Conservation (phyloP, 2,113 vertebrate genomes). For the Candoia aspera region DNA sequence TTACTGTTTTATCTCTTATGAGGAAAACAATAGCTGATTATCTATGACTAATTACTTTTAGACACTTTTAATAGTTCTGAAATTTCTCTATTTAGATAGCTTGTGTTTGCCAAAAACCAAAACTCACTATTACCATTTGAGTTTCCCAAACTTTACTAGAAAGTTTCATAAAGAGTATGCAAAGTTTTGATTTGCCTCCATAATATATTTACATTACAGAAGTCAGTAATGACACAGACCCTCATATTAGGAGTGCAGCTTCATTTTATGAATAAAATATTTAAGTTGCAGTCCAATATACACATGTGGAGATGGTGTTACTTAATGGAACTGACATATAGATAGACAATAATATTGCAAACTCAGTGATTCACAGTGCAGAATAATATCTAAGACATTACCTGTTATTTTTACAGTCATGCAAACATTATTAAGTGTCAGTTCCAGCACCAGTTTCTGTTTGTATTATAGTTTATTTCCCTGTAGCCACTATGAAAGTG, state of each 20-base stretch:
- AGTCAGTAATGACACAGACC: not conserved
- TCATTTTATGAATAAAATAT: not conserved
- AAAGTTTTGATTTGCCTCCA: conserved; percentile 13
- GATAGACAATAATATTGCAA: not conserved
- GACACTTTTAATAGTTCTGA: conserved; percentile 58
- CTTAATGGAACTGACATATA: not conserved
- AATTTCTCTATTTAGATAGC: conserved; percentile 58
- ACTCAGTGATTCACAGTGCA: conserved; percentile 7
- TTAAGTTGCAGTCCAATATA: not conserved
- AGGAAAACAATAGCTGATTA: conserved; percentile 36
- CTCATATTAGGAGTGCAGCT: not conserved
- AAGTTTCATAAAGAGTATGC: conserved; percentile 33
- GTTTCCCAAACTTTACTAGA: conserved; percentile 33
- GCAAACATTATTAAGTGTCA: not conserved
- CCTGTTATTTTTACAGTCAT: not conserved
- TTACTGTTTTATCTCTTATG: conserved; percentile 42
- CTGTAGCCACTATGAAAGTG: not conserved
- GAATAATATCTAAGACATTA: not conserved
- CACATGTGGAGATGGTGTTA: not conserved
- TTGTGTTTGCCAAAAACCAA: conserved; percentile 44
- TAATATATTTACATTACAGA: not conserved
- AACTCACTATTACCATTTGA: conserved; percentile 27
- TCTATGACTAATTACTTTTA: conserved; percentile 46
- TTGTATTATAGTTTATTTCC: not conserved
- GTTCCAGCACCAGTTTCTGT: not conserved